Evolutionary conservation across 2,888 invertebrate species (phyloP).

Genomic region (Dione vanillae): DNA sequence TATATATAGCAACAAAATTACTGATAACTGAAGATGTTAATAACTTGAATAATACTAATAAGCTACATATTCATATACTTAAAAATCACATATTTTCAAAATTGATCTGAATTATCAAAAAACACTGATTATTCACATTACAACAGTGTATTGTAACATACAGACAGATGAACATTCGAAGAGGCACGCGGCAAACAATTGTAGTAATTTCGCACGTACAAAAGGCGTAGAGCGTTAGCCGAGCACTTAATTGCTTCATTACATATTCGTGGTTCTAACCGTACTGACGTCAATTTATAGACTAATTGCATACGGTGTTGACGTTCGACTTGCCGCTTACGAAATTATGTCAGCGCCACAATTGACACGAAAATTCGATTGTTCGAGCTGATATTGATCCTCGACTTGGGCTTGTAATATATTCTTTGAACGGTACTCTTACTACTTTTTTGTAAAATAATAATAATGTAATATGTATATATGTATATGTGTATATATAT

Average conservation of each 20-base stretch:
- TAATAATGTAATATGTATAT: too few species aligned
- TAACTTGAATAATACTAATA: too few species aligned
- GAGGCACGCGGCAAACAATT: slow-evolving; percentile 47
- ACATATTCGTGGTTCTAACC: slow-evolving; percentile 57
- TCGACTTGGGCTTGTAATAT: not conserved
- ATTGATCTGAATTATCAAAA: slow-evolving; percentile 1
- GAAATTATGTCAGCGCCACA: slow-evolving; percentile 39
- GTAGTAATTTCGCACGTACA: slow-evolving; percentile 49
- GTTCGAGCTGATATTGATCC: slow-evolving; percentile 21
- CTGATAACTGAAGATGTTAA: too few species aligned
- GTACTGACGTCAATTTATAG: slow-evolving; percentile 50
- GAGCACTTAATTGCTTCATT: slow-evolving; percentile 64
- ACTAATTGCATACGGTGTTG: slow-evolving; percentile 55
- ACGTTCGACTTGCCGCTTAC: slow-evolving; percentile 46
- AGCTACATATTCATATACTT: too few species aligned
- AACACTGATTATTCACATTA: slow-evolving; percentile 17
- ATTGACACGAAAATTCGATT: slow-evolving; percentile 34
- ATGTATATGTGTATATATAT: too few species aligned
- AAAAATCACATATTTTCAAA: not conserved
- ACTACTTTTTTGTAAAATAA: not conserved
- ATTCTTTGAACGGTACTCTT: not conserved
- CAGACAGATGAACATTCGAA: slow-evolving; percentile 25
- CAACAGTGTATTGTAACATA: not conserved
- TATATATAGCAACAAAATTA: too few species aligned
- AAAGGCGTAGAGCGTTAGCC: slow-evolving; percentile 49